Conservation (phyloP, 2,113 vertebrate genomes). For the Nansenia antarctica region DNA sequence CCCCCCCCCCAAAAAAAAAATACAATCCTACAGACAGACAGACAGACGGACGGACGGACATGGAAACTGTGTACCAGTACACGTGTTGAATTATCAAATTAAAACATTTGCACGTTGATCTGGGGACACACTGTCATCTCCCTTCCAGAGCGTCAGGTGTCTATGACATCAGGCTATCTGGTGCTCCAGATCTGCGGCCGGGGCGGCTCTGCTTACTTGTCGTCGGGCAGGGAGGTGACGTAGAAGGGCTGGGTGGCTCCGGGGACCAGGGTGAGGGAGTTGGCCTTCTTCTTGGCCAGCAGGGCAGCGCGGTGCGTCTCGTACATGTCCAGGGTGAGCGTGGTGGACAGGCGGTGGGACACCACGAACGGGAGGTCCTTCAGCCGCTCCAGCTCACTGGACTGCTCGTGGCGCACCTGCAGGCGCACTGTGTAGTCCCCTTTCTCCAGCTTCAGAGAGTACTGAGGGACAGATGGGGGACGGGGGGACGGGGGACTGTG, state of each 20-base stretch:
- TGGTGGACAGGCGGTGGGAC: slow-evolving; percentile 91
- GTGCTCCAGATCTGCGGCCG: not conserved
- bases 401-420: slow-evolving; percentile 95
- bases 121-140: too few relatives aligned
- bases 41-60: too few relatives aligned
- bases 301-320: slow-evolving; percentile 93
- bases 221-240: slow-evolving; percentile 90
- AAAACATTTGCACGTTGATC: too few relatives aligned
- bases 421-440: slow-evolving; percentile 95
- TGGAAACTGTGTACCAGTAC: too few relatives aligned
- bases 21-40: too few relatives aligned
- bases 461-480: slow-evolving; percentile 73
- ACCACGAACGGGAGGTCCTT: slow-evolving; percentile 95
- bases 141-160: not conserved
- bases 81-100: too few relatives aligned
- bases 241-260: slow-evolving; percentile 91
- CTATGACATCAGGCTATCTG: not conserved
- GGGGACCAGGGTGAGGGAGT: slow-evolving; percentile 86
- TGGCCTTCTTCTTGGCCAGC: slow-evolving; percentile 94
- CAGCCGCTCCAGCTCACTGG: slow-evolving; percentile 91
- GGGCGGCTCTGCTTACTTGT: slow-evolving; percentile 84
- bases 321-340: slow-evolving; percentile 90
- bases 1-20: too few relatives aligned
- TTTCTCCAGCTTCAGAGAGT: slow-evolving; percentile 97
- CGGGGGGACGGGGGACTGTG: slow-evolving; percentile 8